phyloP scores from a whole-genome alignment of 2,888 invertebrate species.

The Dione vanillae region DNA sequence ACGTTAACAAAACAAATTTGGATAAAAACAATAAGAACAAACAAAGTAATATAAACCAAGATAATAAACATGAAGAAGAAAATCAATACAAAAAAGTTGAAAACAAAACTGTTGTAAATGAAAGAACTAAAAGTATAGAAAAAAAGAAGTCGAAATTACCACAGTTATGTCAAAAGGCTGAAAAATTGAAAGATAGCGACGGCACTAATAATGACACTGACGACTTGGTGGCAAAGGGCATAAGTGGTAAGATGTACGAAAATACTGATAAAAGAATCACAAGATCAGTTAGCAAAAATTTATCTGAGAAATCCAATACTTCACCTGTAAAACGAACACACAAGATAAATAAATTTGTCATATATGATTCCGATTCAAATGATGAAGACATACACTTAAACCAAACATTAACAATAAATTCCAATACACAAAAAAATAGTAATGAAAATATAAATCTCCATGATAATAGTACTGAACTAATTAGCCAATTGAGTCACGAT shows the following conservation, averaged over 20 bases:
- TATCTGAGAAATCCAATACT: constrained; percentile 37
- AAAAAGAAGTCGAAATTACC: not conserved
- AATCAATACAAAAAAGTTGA: constrained; percentile 2
- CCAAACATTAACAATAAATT: not conserved
- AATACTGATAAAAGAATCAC: constrained; percentile 52
- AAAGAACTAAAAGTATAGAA: not conserved
- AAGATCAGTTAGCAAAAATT: constrained; percentile 56
- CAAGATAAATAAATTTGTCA: constrained; percentile 55
- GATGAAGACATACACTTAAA: constrained; percentile 28
- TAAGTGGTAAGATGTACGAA: constrained; percentile 35
- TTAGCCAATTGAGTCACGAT: constrained; percentile 11
- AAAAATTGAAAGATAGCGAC: not conserved
- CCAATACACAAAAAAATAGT: not conserved
- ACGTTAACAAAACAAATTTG: not conserved
- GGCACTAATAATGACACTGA: constrained; percentile 39
- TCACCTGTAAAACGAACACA: constrained; percentile 48
- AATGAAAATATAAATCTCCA: not conserved
- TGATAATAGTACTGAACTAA: not conserved
- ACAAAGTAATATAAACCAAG: not conserved
- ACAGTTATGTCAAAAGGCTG: not conserved
- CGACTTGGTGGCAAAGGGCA: constrained; percentile 38
- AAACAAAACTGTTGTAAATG: not conserved
- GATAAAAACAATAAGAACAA: constrained; percentile 8
- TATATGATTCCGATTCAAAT: constrained; percentile 62
- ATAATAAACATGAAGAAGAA: not conserved